These are phyloP conservation scores for Collichthys lucidus DNA, from an alignment of 2,113 vertebrate genomes.

Conservation along the genomic window DNA sequence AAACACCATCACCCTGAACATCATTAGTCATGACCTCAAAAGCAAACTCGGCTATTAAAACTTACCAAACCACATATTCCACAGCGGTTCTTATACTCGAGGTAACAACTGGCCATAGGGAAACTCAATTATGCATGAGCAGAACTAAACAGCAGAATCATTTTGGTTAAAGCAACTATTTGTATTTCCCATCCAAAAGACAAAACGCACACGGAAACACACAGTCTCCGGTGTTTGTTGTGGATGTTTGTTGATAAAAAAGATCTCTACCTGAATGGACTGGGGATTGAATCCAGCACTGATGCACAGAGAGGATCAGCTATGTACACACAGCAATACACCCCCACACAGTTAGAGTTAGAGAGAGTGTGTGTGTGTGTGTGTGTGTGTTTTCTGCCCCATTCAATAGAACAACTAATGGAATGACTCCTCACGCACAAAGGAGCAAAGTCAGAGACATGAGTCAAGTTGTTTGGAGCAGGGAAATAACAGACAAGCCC, in stretches of 20 bases:
- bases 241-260: not conserved
- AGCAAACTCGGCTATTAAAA: constrained; percentile 38
- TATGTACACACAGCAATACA: constrained; percentile 79
- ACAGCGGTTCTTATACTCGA: constrained; percentile 28
- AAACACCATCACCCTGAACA: constrained; percentile 35
- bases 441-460: constrained; percentile 44
- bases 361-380: constrained; percentile 30
- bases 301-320: constrained; percentile 47
- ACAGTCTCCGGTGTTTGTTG: not conserved
- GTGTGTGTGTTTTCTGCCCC: constrained; percentile 51
- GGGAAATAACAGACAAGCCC: constrained; percentile 8
- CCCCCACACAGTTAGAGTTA: constrained; percentile 33
- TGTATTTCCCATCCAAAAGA: constrained; percentile 4
- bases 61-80: constrained; percentile 41
- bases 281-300: constrained; percentile 17
- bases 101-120: constrained; percentile 30
- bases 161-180: constrained; percentile 32
- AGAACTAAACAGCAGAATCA: constrained; percentile 11
- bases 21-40: constrained; percentile 34
- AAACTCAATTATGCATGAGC: constrained; percentile 46
- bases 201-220: not conserved
- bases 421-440: constrained; percentile 49
- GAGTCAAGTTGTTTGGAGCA: constrained; percentile 40
- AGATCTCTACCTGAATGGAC: constrained; percentile 13
- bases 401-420: constrained; percentile 54